Percentiles rank a stretch among this genome's conserved stretches.
Evolutionary conservation across 2,888 invertebrate species (phyloP).

Genomic region (Elmis aenea): DNA sequence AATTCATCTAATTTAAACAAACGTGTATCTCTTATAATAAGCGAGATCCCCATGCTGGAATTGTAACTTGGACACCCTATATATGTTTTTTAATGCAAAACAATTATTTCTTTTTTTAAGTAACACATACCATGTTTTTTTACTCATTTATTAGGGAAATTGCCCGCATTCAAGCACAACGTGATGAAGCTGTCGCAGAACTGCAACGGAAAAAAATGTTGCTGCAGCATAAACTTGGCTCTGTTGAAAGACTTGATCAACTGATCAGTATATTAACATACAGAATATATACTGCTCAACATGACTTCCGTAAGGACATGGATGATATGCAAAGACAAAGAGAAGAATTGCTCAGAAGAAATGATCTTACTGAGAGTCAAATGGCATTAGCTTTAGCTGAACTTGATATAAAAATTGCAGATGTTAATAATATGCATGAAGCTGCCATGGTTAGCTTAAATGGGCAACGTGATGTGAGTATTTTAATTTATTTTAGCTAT

Average conservation of each 20-base stretch:
- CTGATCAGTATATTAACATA: slow-evolving; percentile 33
- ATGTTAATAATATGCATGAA: slow-evolving; percentile 29
- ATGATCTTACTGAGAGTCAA: slow-evolving; percentile 15
- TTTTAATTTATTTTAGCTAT: no score
- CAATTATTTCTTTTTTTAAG: no score
- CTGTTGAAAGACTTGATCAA: slow-evolving; percentile 32
- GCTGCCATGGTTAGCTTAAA: slow-evolving; percentile 28
- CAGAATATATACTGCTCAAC: slow-evolving; percentile 34
- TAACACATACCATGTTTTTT: no score
- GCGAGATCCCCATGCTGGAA: no score
- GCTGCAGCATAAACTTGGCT: slow-evolving; percentile 15
- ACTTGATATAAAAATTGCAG: slow-evolving; percentile 30
- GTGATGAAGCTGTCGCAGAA: slow-evolving; percentile 19
- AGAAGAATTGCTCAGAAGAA: slow-evolving; percentile 22
- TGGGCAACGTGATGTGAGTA: slow-evolving; percentile 31
- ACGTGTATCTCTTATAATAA: no score
- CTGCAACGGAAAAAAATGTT: slow-evolving; percentile 18
- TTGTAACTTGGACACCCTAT: background rate
- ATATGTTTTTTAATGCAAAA: no score
- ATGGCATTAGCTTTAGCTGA: slow-evolving; percentile 20
- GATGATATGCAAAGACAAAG: slow-evolving; percentile 27
- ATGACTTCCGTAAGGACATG: slow-evolving; percentile 29
- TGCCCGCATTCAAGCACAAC: slow-evolving; percentile 21
- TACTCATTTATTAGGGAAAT: slow-evolving; percentile 15
- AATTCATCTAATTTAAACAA: no score